Percentiles rank a stretch among this genome's conserved stretches.
Evolutionary conservation across 1,140 invertebrate species (phyloP).

Genomic region (Littorina saxatilis): DNA sequence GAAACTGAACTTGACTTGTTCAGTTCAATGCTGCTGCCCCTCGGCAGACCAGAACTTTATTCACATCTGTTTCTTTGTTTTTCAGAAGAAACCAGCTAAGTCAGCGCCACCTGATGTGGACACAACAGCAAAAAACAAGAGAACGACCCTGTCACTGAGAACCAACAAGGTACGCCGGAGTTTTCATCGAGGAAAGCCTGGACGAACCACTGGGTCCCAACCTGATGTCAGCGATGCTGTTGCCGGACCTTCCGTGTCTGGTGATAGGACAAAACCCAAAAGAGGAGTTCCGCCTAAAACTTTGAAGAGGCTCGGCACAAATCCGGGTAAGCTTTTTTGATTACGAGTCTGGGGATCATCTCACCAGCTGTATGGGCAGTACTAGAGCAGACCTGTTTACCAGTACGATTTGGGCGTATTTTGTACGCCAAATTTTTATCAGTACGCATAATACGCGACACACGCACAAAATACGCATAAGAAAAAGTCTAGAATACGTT

Average conservation of each 20-base stretch:
- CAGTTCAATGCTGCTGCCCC: not conserved
- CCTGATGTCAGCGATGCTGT: too few relatives aligned
- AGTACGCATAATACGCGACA: too few relatives aligned
- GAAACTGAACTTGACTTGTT: not conserved
- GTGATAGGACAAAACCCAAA: not conserved
- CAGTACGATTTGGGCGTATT: too few relatives aligned
- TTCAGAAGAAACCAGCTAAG: slow-evolving; percentile 7
- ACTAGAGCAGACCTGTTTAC: too few relatives aligned
- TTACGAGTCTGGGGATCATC: too few relatives aligned
- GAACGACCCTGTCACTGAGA: not conserved
- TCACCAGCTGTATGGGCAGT: too few relatives aligned
- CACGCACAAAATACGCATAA: too few relatives aligned
- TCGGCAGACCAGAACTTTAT: not conserved
- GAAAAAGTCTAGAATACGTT: too few relatives aligned
- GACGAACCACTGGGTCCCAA: not conserved
- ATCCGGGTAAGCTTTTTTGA: not conserved
- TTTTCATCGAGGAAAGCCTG: not conserved
- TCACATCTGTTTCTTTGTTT: not conserved
- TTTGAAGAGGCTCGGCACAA: not conserved
- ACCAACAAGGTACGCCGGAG: not conserved
- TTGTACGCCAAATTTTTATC: too few relatives aligned
- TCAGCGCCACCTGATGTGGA: not conserved
- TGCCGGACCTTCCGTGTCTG: too few relatives aligned
- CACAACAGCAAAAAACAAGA: not conserved
- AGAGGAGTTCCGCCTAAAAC: not conserved